Base-by-base conservation (phyloP, 1,140 invertebrate species). In the Hetaerina americana region DNA sequence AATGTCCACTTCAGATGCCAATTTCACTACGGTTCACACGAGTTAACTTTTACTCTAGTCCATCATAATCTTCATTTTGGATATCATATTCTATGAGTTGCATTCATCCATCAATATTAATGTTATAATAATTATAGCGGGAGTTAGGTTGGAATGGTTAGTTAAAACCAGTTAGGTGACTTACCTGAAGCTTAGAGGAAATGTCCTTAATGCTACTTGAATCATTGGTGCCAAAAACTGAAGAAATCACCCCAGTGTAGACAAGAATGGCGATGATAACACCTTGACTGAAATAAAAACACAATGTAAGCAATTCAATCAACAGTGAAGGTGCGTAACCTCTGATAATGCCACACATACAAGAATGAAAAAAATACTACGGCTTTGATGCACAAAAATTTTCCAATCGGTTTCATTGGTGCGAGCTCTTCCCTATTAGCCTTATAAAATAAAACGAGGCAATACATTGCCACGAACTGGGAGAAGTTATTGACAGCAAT, bases 301-400 rank as follows among this genome's bases (percentile, higher is more conserved):
- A 73, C 72, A 57, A 22, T 57, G 26, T 68, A 6, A 26, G n/a
- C 15, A n/a, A 68, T 24, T 68, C 25, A 26, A 6, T 24, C 66
- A 67, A 8, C 26, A 5, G 5, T 26, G 18, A 26, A 26, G n/a
- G 26, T 68, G 2, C 67, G 26, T 26, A 68, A 2, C 25, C 25
- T 28, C 28, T 66, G 66, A 66, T 66, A 2, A 15, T 2, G 26
- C 27, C 15, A 27, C 71, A 90, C 93, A 91, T 88, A 97, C 95
- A 97, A 97, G 83, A 98, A 98, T 71, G 95, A 97, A 78, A 97
- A 95, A 83, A 98, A 98, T 15, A 98, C 94, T 71, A 98, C 96
- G 77, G 94, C 92, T 85, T 98, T 98, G 73, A 98, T 97, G 80
- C 96, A 98, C n/a, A 98, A 83, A 83, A 98, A 98, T 82, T 98